These are phyloP conservation scores for Lamproptera curius DNA, from an alignment of 2,888 invertebrate genomes.

Conservation along the genomic window DNA sequence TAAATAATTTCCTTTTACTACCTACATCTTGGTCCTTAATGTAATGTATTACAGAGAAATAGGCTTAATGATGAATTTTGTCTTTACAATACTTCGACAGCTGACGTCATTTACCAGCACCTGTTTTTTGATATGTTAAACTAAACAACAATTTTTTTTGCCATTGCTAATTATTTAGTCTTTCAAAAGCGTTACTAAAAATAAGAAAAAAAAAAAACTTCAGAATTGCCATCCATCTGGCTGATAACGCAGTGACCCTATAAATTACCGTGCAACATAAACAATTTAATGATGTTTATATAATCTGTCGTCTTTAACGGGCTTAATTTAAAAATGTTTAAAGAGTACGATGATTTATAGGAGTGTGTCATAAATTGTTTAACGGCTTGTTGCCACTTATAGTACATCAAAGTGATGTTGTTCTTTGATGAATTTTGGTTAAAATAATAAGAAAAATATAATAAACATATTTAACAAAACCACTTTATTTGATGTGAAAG, in stretches of 20 bases:
- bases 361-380: conserved; percentile 13
- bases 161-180: too few species aligned
- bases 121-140: too few species aligned
- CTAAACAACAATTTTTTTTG: too few species aligned
- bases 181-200: too few species aligned
- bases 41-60: too few species aligned
- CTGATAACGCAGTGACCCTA: neutral
- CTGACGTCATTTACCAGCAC: too few species aligned
- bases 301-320: conserved; percentile 16
- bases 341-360: conserved; percentile 11
- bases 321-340: conserved; percentile 19
- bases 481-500: conserved; percentile 14
- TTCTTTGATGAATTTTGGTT: conserved; percentile 11
- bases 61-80: too few species aligned
- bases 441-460: conserved; percentile 3
- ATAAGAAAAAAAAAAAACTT: too few species aligned
- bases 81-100: too few species aligned
- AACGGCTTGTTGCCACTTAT: conserved; percentile 8
- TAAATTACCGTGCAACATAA: conserved; percentile 23
- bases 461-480: conserved; percentile 1
- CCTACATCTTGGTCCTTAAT: too few species aligned
- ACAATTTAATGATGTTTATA: conserved; percentile 24
- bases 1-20: too few species aligned
- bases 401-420: conserved; percentile 13
- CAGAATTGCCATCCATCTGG: conserved; percentile 32